A percentile compares a stretch with the other conserved stretches of the same genome.
These are phyloP conservation scores for Rhinichthys osculus DNA, from an alignment of 2,797 vertebrate species.

Conservation along the genomic window DNA sequence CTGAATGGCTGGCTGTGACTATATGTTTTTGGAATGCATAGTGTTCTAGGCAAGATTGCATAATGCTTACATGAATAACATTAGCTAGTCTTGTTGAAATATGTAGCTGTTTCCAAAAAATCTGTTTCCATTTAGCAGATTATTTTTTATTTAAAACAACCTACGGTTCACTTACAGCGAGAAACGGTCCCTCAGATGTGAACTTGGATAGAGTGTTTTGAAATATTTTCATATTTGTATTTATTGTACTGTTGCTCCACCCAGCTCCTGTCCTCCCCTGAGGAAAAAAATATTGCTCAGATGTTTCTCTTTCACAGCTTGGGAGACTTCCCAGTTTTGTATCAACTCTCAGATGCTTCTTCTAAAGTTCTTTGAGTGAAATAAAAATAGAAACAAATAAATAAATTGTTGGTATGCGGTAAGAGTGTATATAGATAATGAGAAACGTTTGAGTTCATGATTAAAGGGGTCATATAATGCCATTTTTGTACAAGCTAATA, in stretches of 20 bases:
- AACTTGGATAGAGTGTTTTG: not conserved
- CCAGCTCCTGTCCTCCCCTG: conserved; percentile 16
- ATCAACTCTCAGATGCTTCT: conserved; percentile 4
- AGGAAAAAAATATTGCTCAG: conserved; percentile 22
- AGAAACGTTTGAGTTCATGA: not conserved
- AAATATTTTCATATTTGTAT: conserved; percentile 29
- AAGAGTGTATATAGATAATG: not conserved
- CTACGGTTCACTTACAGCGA: not conserved
- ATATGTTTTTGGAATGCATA: conserved; percentile 16
- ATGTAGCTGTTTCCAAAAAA: not conserved
- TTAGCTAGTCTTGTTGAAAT: conserved; percentile 14
- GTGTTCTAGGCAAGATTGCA: not conserved
- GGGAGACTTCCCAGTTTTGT: conserved; percentile 7
- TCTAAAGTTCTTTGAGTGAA: not conserved
- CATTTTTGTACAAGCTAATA: too few species aligned
- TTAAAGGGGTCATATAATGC: not conserved
- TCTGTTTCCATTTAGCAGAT: conserved; percentile 1
- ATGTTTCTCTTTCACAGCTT: conserved; percentile 8
- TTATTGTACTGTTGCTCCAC: conserved; percentile 10
- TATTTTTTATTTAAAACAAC: conserved; percentile 30
- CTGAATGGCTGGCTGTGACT: conserved; percentile 9
- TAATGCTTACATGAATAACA: conserved; percentile 5
- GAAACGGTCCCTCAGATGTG: not conserved
- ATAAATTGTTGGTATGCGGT: not conserved
- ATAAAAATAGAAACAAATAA: conserved; percentile 7